These are phyloP conservation scores for Horisme vitalbata DNA, from an alignment of 2,888 invertebrate genomes.

Conservation along the genomic window DNA sequence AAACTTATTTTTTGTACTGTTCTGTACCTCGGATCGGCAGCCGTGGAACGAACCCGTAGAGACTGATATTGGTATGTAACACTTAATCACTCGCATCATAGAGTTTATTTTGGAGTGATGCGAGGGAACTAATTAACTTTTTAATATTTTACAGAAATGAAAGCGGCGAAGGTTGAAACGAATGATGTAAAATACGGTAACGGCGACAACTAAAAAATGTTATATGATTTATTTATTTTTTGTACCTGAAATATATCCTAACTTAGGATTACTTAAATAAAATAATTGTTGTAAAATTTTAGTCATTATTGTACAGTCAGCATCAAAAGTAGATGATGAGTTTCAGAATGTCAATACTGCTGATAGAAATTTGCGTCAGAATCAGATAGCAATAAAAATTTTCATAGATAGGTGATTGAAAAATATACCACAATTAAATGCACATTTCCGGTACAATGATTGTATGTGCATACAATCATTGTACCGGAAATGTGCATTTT, in stretches of 20 bases:
- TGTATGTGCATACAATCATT: no score
- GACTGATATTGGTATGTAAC: constrained; percentile 22
- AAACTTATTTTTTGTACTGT: constrained; percentile 87
- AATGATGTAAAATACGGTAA: constrained; percentile 3
- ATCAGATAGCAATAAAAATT: no score
- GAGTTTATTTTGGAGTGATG: background rate
- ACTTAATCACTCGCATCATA: background rate
- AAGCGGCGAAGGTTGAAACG: constrained; percentile 7
- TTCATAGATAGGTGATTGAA: no score
- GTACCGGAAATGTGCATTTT: no score
- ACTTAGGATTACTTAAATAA: no score
- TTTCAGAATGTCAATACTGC: no score
- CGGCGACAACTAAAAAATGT: background rate
- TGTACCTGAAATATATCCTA: constrained; percentile 32
- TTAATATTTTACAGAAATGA: constrained; percentile 22
- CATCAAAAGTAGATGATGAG: no score
- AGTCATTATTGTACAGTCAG: no score
- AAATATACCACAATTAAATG: no score
- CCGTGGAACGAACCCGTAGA: constrained; percentile 86
- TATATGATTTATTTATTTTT: constrained; percentile 24
- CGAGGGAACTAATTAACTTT: background rate
- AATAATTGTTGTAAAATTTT: no score
- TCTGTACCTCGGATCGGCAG: constrained; percentile 87
- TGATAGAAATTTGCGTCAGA: no score
- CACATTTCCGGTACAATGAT: no score